phyloP scores from a whole-genome alignment of 2,888 invertebrate species.

The Rugalucina vietnamica region DNA sequence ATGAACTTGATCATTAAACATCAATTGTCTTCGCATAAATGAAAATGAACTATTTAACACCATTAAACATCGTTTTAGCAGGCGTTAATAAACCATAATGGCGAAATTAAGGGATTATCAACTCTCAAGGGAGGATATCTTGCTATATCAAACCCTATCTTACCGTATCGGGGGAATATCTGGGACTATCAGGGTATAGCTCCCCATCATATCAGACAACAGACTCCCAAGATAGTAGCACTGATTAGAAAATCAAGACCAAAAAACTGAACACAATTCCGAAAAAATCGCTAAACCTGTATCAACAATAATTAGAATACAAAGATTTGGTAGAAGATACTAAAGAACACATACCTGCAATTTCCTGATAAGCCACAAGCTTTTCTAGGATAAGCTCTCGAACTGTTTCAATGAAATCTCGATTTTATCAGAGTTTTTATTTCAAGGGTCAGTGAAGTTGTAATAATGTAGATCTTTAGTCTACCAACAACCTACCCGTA shows the following conservation, averaged over 20 bases:
- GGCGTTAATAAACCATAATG: slow-evolving; percentile 25
- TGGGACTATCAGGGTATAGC: no score
- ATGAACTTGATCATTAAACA: neutral
- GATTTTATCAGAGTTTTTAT: slow-evolving; percentile 47
- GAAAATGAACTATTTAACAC: slow-evolving; percentile 38
- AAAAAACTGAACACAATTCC: neutral
- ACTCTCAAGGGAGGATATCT: slow-evolving; percentile 25
- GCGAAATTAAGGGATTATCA: slow-evolving; percentile 20
- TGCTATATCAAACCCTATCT: slow-evolving; percentile 47
- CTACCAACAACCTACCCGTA: slow-evolving; percentile 9
- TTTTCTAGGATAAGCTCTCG: neutral
- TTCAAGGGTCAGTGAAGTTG: slow-evolving; percentile 56
- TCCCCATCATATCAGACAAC: slow-evolving; percentile 43
- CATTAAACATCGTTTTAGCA: slow-evolving; percentile 29
- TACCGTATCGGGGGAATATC: slow-evolving; percentile 37
- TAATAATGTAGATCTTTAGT: slow-evolving; percentile 4
- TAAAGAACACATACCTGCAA: neutral
- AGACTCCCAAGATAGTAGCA: slow-evolving; percentile 30
- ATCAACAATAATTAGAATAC: slow-evolving; percentile 19
- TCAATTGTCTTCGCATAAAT: slow-evolving; percentile 12
- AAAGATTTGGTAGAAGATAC: slow-evolving; percentile 17
- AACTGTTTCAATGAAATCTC: slow-evolving; percentile 1
- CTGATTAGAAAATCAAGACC: neutral
- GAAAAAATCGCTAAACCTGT: neutral
- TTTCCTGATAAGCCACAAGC: slow-evolving; percentile 5